Evolutionary conservation across 2,888 invertebrate genomes (phyloP).

Genomic region (Torymus auratus): DNA sequence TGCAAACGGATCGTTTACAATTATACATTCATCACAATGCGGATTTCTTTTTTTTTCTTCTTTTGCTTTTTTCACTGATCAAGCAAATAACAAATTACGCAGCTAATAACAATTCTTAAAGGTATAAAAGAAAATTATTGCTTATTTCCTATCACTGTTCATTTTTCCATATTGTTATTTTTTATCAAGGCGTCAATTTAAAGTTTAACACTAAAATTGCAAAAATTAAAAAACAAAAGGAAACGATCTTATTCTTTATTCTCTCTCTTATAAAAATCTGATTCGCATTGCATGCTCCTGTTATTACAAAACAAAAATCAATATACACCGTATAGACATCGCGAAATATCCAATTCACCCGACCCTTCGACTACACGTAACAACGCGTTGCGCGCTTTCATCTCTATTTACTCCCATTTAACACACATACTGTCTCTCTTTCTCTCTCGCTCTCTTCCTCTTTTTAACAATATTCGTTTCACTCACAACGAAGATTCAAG

Average conservation of each 20-base stretch:
- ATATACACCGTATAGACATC: slow-evolving; percentile 9
- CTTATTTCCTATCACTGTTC: slow-evolving; percentile 23
- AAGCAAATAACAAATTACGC: slow-evolving; percentile 1
- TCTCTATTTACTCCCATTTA: not conserved
- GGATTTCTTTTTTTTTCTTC: no score
- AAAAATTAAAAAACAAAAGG: no score
- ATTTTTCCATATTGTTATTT: no score
- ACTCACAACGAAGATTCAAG: slow-evolving; percentile 50
- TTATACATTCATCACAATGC: no score
- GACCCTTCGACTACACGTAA: not conserved
- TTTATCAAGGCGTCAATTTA: no score
- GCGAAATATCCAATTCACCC: slow-evolving; percentile 45
- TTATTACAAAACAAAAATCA: not conserved
- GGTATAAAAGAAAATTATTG: not conserved
- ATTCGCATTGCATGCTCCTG: no score
- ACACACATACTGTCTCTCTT: not conserved
- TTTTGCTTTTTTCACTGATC: not conserved
- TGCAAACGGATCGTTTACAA: no score
- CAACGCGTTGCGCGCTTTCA: slow-evolving; percentile 11
- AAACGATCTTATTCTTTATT: no score
- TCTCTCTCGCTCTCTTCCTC: not conserved
- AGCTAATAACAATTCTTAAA: not conserved
- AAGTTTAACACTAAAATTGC: no score
- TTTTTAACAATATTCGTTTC: slow-evolving; percentile 16
- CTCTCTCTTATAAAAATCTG: no score